Evolutionary conservation across 2,113 vertebrate species (phyloP).

Genomic region (Siniperca chuatsi): DNA sequence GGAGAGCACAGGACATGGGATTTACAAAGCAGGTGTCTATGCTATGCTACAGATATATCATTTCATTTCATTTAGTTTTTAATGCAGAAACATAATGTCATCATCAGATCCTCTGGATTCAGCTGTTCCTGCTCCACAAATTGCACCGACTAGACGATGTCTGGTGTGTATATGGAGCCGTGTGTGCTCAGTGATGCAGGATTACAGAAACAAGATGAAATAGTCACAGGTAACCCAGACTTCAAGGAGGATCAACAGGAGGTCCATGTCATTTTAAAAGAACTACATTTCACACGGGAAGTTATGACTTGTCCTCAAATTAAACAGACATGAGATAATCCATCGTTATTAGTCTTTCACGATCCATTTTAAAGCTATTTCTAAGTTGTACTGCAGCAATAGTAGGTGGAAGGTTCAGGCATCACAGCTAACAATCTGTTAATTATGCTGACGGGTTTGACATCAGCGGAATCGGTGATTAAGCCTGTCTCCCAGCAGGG

Average conservation of each 20-base stretch:
- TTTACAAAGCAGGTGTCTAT: background rate
- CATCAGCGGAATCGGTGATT: background rate
- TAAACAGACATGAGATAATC: background rate
- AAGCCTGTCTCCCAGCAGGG: background rate
- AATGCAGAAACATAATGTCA: background rate
- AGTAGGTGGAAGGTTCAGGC: background rate
- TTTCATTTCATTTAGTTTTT: background rate
- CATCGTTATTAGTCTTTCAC: background rate
- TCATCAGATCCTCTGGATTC: background rate
- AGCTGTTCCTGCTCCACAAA: background rate
- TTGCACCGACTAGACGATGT: background rate
- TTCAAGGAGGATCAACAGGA: constrained; percentile 6
- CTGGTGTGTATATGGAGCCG: background rate
- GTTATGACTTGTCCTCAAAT: background rate
- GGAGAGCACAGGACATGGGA: background rate
- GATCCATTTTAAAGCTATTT: background rate
- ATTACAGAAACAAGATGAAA: constrained; percentile 13
- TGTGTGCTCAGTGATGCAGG: background rate
- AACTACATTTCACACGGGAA: background rate
- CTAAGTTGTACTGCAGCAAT: background rate
- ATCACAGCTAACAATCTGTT: background rate
- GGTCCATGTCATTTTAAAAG: constrained; percentile 1
- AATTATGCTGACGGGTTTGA: background rate
- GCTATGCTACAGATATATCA: too few relatives aligned
- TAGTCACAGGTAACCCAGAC: background rate